Conservation (phyloP, 2,888 invertebrate species). For the Cordylochernes scorpioides region DNA sequence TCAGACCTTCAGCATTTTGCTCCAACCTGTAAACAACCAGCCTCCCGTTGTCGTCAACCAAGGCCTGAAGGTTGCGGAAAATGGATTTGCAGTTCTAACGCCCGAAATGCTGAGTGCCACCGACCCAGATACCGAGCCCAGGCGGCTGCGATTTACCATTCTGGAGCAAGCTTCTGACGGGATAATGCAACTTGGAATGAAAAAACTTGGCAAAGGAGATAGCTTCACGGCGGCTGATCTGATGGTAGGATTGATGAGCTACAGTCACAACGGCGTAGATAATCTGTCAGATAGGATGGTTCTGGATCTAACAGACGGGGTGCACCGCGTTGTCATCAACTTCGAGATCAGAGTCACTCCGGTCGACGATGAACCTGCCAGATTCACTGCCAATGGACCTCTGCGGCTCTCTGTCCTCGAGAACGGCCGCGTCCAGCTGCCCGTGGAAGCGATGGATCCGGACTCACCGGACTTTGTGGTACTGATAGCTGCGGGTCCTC, state of each 20-base stretch:
- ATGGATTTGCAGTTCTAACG: constrained; percentile 17
- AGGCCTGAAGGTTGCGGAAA: constrained; percentile 18
- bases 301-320: constrained; percentile 21
- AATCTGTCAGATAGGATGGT: constrained; percentile 18
- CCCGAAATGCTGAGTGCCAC: constrained; percentile 18
- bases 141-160: constrained; percentile 17
- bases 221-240: constrained; percentile 19
- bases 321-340: constrained; percentile 19
- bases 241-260: constrained; percentile 17
- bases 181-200: constrained; percentile 15
- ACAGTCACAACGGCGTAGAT: constrained; percentile 19
- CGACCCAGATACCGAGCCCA: constrained; percentile 20
- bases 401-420: constrained; percentile 18
- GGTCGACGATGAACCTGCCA: constrained; percentile 19
- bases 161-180: constrained; percentile 18
- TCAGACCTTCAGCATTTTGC: constrained; percentile 19
- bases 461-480: no score
- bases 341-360: constrained; percentile 18
- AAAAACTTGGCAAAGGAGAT: constrained; percentile 16
- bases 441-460: constrained; percentile 15
- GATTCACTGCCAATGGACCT: constrained; percentile 16
- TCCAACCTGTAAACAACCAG: constrained; percentile 21
- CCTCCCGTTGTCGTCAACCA: constrained; percentile 20
- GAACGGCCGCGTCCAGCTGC: constrained; percentile 15
- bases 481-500: constrained; percentile 18